A percentile compares a stretch with the other conserved stretches of the same genome.
Evolutionary conservation across 2,113 vertebrate species (phyloP).

Genomic region (Hydrolagus affinis): DNA sequence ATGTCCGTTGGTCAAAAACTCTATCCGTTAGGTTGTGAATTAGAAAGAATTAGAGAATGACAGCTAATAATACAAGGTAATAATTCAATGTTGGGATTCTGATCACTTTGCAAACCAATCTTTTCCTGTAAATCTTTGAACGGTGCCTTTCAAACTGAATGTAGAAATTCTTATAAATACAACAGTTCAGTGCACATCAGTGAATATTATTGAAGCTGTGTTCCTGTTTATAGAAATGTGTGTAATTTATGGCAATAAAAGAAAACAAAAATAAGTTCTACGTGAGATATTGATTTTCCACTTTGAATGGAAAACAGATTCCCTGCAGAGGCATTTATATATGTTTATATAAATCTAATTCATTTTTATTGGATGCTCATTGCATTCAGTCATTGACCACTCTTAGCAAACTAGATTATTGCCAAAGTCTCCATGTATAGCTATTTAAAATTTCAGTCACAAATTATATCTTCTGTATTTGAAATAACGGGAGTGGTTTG

Average conservation of each 20-base stretch:
- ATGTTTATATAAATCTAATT: neutral
- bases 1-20: too few relatives aligned
- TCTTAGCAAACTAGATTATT: neutral
- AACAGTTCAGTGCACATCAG: too few relatives aligned
- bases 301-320: neutral
- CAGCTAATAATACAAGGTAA: neutral
- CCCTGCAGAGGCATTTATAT: neutral
- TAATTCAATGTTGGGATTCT: too few relatives aligned
- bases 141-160: too few relatives aligned
- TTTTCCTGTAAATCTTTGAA: too few relatives aligned
- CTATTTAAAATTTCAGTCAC: neutral
- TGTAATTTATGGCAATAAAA: neutral
- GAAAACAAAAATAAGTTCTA: neutral
- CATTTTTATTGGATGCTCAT: neutral
- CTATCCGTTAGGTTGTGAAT: too few relatives aligned
- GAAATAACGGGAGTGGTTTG: neutral
- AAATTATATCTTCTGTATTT: neutral
- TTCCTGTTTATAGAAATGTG: neutral
- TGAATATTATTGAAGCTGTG: too few relatives aligned
- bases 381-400: neutral
- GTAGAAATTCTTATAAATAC: too few relatives aligned
- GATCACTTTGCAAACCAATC: too few relatives aligned
- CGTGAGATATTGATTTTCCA: neutral
- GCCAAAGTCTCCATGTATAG: neutral
- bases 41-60: neutral